Evolutionary conservation across 2,888 invertebrate species (phyloP), one percentile per base, ranked within the genome.

Genomic region (Netelia inedita): DNA sequence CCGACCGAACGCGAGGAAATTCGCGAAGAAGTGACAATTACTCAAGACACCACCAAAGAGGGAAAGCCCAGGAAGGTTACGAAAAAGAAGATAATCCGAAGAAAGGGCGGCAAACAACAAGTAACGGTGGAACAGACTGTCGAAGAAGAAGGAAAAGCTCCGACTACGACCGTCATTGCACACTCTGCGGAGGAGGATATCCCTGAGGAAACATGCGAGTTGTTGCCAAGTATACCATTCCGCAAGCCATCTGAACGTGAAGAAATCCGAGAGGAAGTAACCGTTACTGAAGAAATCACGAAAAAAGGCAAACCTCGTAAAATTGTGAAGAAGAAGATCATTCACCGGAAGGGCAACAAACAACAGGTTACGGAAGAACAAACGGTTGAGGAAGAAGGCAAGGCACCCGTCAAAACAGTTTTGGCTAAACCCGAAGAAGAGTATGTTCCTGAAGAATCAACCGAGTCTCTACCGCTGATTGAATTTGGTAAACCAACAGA

Each of bases 291-390:
- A 43, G 94, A 71, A 80, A 89, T 78, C 0, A 83, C 87, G 2
- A 78, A 86, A 46, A 87, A 94, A 50, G 88, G 86, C 0, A 88
- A 85, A 78, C 87, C 84, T 0, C 89, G 90, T 61, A 92, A 86
- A 87, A 88, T 79, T 69, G 94, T 89, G 41, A 94, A 93, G n/a
- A 93, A 93, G 86, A 93, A 90, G 11, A 91, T 93, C 8, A 94
- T 92, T 72, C 94, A 92, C 81, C 92, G 89, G 11, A 90, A 94
- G 75, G 94, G 93, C 11, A 90, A 90, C 6, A 92, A 92, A 66
- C 93, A 94, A 28, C 93, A 94, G 89, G 91, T 94, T 0, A 94
- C 94, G 0, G 94, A 94, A 79, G 93, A 94, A 50, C 93, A 93
- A 23, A 91, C 91, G 14, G 90, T 94, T 1, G 92, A 93, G 81